phyloP scores from a whole-genome alignment of 2,888 invertebrate genomes.

The Laspeyria flexula region DNA sequence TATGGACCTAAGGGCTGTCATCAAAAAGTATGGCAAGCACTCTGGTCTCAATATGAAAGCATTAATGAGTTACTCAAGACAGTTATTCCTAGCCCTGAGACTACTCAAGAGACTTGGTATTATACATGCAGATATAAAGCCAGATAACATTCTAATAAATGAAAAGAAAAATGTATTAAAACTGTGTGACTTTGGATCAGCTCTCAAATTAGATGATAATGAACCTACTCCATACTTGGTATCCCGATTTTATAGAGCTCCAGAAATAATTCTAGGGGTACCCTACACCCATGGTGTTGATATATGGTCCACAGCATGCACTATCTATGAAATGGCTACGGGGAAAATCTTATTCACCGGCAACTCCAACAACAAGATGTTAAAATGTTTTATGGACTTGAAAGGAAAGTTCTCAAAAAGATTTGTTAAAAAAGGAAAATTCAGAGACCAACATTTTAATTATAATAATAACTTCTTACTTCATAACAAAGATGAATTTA shows the following conservation, averaged over 20 bases:
- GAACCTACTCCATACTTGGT: constrained; percentile 99
- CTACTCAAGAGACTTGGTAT: constrained; percentile 97
- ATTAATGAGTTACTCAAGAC: constrained; percentile 97
- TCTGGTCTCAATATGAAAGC: constrained; percentile 98
- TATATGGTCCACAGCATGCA: constrained; percentile 99
- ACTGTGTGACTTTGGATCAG: constrained; percentile 99
- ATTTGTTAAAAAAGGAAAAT: constrained; percentile 95
- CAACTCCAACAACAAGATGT: constrained; percentile 99
- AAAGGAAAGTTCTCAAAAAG: constrained; percentile 99
- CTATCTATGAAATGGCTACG: constrained; percentile 98
- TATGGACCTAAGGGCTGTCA: constrained; percentile 94
- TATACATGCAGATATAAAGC: constrained; percentile 99
- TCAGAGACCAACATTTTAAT: constrained; percentile 99
- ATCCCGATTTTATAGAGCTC: constrained; percentile 98
- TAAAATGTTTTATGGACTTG: constrained; percentile 99
- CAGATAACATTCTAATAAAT: constrained; percentile 99
- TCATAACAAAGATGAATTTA: constrained; percentile 98
- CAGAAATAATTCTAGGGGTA: constrained; percentile 99
- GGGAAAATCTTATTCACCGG: constrained; percentile 99
- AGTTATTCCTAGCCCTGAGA: constrained; percentile 96
- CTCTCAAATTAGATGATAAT: constrained; percentile 95
- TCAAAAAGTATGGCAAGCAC: constrained; percentile 98
- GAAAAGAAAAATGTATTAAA: constrained; percentile 98
- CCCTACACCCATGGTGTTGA: constrained; percentile 98
- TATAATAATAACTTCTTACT: constrained; percentile 97